Percentiles rank a stretch among this genome's conserved stretches.
These are phyloP conservation scores for Upupa epops DNA, from an alignment of 2,113 vertebrate species.

Conservation along the genomic window DNA sequence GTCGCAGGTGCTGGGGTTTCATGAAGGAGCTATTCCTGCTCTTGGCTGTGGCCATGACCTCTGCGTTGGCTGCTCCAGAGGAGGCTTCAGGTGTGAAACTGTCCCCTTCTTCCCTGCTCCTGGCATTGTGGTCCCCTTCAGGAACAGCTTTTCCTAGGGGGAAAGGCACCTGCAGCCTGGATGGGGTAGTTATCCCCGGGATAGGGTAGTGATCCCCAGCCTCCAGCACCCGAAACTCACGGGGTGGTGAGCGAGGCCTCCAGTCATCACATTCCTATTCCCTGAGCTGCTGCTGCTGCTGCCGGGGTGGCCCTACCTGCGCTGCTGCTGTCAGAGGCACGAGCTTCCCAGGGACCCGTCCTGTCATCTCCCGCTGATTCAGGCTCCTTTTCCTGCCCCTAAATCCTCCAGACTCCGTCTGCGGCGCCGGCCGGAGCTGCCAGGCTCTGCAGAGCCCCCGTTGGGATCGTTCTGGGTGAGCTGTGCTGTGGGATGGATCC, in stretches of 20 bases:
- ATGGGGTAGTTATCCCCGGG: background rate
- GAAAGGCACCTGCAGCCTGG: background rate
- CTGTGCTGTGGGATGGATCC: accelerated
- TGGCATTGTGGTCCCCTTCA: background rate
- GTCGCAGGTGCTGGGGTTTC: background rate
- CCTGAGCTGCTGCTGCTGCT: background rate
- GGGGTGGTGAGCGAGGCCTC: background rate
- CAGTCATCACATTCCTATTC: conserved; percentile 50
- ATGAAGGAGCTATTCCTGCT: background rate
- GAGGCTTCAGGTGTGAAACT: background rate
- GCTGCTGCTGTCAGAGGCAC: background rate
- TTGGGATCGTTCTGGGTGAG: background rate
- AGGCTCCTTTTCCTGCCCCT: conserved; percentile 28
- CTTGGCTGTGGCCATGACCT: background rate
- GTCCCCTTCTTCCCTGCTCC: background rate
- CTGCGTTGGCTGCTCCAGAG: background rate
- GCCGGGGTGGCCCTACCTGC: background rate
- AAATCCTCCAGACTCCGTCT: background rate
- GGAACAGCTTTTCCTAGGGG: background rate
- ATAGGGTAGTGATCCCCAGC: background rate
- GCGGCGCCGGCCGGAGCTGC: accelerated
- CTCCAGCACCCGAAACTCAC: background rate
- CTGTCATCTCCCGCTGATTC: conserved; percentile 27
- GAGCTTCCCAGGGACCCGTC: background rate
- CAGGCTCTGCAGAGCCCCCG: accelerated